Conservation (phyloP, 2,797 vertebrate genomes). For the Podarcis siculus region DNA sequence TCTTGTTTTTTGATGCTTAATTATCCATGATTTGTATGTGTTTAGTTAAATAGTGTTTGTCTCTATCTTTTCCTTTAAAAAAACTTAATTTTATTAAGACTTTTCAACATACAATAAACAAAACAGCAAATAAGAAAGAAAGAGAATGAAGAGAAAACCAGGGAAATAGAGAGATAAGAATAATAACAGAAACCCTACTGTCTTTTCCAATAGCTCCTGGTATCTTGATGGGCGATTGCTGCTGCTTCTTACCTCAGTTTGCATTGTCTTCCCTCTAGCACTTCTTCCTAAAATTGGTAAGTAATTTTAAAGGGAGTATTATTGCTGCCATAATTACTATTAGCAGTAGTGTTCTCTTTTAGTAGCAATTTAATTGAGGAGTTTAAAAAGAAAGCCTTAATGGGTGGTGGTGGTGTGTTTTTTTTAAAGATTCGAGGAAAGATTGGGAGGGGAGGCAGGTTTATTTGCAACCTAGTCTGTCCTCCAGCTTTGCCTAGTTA, state of each 20-base stretch:
- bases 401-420: conserved; percentile 55
- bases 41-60: not conserved
- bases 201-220: conserved; percentile 80
- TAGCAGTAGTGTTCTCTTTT: conserved; percentile 63
- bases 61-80: conserved; percentile 2
- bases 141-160: too few relatives aligned
- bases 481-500: conserved; percentile 79
- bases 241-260: conserved; percentile 84
- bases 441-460: conserved; percentile 59
- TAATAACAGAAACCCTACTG: not conserved
- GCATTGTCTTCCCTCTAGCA: conserved; percentile 89
- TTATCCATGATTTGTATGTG: not conserved
- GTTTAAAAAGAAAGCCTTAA: conserved; percentile 64
- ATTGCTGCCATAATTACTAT: conserved; percentile 20
- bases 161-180: too few relatives aligned
- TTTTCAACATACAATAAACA: too few relatives aligned
- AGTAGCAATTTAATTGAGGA: conserved; percentile 65
- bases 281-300: conserved; percentile 93
- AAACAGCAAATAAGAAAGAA: too few relatives aligned
- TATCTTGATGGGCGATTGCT: conserved; percentile 88
- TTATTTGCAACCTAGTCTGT: conserved; percentile 68
- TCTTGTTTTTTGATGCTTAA: conserved; percentile 17
- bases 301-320: conserved; percentile 69
- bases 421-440: conserved; percentile 8
- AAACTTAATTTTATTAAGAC: too few relatives aligned